phyloP scores from a whole-genome alignment of 2,888 invertebrate genomes.

The Encarsia formosa region DNA sequence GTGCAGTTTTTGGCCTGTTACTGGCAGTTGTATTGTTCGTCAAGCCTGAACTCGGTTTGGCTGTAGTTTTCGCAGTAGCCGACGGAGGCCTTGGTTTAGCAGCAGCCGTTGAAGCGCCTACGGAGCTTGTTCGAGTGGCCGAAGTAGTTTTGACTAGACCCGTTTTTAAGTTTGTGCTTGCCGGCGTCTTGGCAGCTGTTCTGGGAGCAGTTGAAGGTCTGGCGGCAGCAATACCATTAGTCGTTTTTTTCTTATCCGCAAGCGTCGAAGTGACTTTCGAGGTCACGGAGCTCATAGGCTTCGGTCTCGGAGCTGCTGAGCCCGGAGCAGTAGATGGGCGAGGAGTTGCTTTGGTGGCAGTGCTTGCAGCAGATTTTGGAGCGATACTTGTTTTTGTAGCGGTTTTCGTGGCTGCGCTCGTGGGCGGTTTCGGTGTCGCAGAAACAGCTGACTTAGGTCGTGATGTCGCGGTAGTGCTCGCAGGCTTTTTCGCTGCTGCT shows the following conservation, averaged over 20 bases:
- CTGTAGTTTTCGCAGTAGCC: constrained; percentile 27
- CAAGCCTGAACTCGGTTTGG: constrained; percentile 30
- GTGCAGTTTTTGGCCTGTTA: constrained; percentile 39
- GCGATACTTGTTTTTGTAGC: constrained; percentile 26
- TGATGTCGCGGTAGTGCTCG: constrained; percentile 31
- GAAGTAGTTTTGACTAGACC: constrained; percentile 30
- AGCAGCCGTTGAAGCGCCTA: constrained; percentile 25
- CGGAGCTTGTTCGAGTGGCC: constrained; percentile 29
- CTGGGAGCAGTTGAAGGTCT: constrained; percentile 40
- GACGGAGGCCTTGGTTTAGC: constrained; percentile 29
- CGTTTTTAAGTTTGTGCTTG: constrained; percentile 28
- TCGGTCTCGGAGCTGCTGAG: constrained; percentile 27
- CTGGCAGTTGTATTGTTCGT: constrained; percentile 38
- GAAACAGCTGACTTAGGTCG: constrained; percentile 25
- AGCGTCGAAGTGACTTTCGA: constrained; percentile 30
- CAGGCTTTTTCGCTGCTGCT: constrained; percentile 30
- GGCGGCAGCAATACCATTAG: constrained; percentile 59
- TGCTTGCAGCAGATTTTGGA: constrained; percentile 17
- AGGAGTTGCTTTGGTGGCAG: constrained; percentile 30
- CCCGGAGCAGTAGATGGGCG: constrained; percentile 30
- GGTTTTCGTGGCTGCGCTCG: constrained; percentile 23
- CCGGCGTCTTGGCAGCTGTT: constrained; percentile 17
- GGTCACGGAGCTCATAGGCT: constrained; percentile 11
- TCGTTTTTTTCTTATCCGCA: constrained; percentile 55
- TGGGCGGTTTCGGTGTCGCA: constrained; percentile 23